phyloP scores from a whole-genome alignment of 37 sponge, comb jelly and placozoan species.

The Hexactinellida sp. region DNA sequence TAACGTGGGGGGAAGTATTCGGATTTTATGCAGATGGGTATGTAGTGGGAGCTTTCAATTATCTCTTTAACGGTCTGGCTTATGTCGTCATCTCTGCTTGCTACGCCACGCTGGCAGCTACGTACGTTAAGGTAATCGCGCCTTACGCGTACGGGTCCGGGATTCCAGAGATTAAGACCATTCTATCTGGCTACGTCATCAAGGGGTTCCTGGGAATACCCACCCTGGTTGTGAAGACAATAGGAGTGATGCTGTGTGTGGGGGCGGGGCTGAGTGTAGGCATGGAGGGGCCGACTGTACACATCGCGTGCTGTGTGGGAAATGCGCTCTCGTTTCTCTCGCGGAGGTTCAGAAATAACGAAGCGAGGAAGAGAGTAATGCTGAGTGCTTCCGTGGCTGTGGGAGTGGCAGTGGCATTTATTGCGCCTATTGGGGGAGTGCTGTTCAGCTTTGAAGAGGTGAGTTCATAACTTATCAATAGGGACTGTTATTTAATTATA shows the following conservation, averaged over 20 bases:
- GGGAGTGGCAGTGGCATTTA: conserved; percentile 97
- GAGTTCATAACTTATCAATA: no score
- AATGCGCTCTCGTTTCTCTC: conserved; percentile 77
- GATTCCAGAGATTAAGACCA: conserved; percentile 98
- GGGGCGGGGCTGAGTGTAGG: conserved; percentile 91
- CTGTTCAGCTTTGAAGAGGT: conserved; percentile 96
- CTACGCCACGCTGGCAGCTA: conserved; percentile 60
- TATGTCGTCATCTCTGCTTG: conserved; percentile 47
- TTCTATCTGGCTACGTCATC: conserved; percentile 95
- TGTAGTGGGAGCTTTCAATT: neutral
- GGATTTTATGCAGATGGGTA: neutral
- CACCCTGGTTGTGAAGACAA: conserved; percentile 76
- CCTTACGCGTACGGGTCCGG: conserved; percentile 97
- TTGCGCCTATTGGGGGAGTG: conserved; percentile 95
- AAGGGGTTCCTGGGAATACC: conserved; percentile 73
- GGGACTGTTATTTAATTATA: neutral
- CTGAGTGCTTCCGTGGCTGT: conserved; percentile 95
- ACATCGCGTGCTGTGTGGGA: conserved; percentile 94
- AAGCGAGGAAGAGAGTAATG: conserved; percentile 69
- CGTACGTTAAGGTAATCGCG: conserved; percentile 70
- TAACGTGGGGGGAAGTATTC: neutral
- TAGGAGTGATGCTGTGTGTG: conserved; percentile 82
- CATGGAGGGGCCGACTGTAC: conserved; percentile 97
- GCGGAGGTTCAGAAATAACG: conserved; percentile 71
- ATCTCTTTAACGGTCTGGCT: conserved; percentile 56